Conservation (phyloP, 2,888 invertebrate genomes). For the Neria commutata region DNA sequence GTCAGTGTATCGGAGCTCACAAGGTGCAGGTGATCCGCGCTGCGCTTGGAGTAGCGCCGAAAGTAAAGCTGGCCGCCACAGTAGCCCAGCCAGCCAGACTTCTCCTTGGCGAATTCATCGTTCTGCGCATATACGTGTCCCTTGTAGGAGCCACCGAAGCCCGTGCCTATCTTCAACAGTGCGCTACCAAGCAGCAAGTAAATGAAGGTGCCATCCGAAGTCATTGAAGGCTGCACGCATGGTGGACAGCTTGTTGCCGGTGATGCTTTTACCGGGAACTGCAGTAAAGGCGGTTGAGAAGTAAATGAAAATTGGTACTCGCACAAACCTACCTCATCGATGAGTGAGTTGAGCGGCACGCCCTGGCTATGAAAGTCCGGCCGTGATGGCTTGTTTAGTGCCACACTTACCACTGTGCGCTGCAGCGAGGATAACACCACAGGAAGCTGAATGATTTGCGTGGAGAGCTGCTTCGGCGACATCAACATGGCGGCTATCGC, state of each 20-base stretch:
- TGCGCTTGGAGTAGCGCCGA: conserved; percentile 66
- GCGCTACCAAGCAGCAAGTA: conserved; percentile 86
- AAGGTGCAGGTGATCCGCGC: conserved; percentile 61
- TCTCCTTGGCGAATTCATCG: conserved; percentile 81
- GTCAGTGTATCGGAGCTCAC: conserved; percentile 63
- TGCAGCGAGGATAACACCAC: conserved; percentile 84
- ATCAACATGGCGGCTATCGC: conserved; percentile 87
- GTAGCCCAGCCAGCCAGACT: conserved; percentile 83
- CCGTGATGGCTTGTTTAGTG: conserved; percentile 80
- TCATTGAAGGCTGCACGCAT: conserved; percentile 68
- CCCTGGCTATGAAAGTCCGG: conserved; percentile 92
- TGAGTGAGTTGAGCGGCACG: conserved; percentile 77
- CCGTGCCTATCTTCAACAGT: conserved; percentile 92
- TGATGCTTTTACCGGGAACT: conserved; percentile 56
- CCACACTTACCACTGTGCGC: conserved; percentile 85
- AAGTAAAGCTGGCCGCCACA: conserved; percentile 84
- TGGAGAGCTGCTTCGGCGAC: conserved; percentile 77
- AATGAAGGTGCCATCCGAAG: conserved; percentile 88
- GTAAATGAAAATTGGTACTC: conserved; percentile 27
- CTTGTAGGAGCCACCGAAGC: conserved; percentile 89
- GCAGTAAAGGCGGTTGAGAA: no score
- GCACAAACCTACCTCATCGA: conserved; percentile 66
- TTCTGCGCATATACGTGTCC: conserved; percentile 89
- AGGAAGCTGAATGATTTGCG: conserved; percentile 85
- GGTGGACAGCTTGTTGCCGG: conserved; percentile 63